Conservation (phyloP, 1,140 invertebrate genomes). For the Brachionus rotundiformis region DNA sequence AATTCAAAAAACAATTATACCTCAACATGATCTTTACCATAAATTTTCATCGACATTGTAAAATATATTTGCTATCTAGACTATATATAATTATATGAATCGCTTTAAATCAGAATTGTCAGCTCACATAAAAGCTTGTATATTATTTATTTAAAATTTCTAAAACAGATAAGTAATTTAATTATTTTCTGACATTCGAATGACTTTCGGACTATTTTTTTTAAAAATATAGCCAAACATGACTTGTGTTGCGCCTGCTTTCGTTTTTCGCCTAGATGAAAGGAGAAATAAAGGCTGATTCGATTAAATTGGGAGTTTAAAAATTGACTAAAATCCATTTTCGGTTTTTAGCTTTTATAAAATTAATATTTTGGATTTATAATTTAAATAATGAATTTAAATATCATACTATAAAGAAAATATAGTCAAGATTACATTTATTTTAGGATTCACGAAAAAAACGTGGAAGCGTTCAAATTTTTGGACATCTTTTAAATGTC, state of each 20-base stretch:
- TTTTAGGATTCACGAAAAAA: too few species aligned
- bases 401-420: too few species aligned
- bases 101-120: slow-evolving; percentile 54
- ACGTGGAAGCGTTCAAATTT: too few species aligned
- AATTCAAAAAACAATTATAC: slow-evolving; percentile 53
- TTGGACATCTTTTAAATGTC: too few species aligned
- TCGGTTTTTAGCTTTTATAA: too few species aligned
- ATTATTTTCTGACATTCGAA: neutral
- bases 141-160: slow-evolving; percentile 55
- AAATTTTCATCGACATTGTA: slow-evolving; percentile 53
- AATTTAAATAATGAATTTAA: too few species aligned
- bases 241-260: neutral
- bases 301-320: neutral
- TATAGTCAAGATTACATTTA: too few species aligned
- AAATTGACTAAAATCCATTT: too few species aligned
- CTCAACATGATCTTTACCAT: slow-evolving; percentile 54
- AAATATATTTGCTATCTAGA: slow-evolving; percentile 54
- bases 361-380: too few species aligned
- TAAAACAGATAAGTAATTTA: neutral
- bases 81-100: slow-evolving; percentile 54
- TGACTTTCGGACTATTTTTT: neutral
- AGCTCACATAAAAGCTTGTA: slow-evolving; percentile 55
- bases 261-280: neutral
- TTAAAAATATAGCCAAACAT: neutral
- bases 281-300: neutral